phyloP scores from a whole-genome alignment of 2,797 vertebrate species.

The Perodicticus potto region DNA sequence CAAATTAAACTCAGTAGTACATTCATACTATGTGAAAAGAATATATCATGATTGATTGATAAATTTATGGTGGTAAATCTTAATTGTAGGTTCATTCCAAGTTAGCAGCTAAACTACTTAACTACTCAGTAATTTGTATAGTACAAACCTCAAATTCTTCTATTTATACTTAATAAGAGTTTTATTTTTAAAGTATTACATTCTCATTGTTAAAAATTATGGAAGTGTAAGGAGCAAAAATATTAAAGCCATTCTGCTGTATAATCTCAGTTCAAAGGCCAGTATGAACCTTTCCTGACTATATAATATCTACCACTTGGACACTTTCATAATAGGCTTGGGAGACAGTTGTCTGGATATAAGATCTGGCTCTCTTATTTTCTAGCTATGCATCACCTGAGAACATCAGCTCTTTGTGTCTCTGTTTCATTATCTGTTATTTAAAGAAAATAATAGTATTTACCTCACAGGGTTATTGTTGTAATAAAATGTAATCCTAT shows the following conservation, averaged over 20 bases:
- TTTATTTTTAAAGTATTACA: constrained; percentile 37
- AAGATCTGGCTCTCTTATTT: neutral
- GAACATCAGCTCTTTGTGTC: neutral
- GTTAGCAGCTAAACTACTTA: constrained; percentile 69
- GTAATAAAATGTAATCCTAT: neutral
- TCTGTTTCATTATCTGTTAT: neutral
- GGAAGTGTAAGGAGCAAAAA: neutral
- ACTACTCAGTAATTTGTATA: constrained; percentile 72
- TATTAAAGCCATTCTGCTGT: neutral
- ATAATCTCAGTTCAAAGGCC: neutral
- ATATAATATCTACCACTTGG: neutral
- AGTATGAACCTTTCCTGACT: neutral
- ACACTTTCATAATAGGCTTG: neutral
- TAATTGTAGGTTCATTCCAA: constrained; percentile 81
- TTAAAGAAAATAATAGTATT: neutral
- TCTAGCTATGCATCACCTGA: neutral
- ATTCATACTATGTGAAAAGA: constrained; percentile 62
- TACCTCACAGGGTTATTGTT: neutral
- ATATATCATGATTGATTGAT: constrained; percentile 77
- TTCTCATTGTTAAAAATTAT: constrained; percentile 63
- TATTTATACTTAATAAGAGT: constrained; percentile 68
- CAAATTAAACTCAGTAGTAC: constrained; percentile 69
- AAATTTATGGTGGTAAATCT: constrained; percentile 76
- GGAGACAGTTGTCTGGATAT: neutral
- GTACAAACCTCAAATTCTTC: constrained; percentile 51